phyloP scores from a whole-genome alignment of 2,888 invertebrate species.

The Zygothrica quintamaculata region DNA sequence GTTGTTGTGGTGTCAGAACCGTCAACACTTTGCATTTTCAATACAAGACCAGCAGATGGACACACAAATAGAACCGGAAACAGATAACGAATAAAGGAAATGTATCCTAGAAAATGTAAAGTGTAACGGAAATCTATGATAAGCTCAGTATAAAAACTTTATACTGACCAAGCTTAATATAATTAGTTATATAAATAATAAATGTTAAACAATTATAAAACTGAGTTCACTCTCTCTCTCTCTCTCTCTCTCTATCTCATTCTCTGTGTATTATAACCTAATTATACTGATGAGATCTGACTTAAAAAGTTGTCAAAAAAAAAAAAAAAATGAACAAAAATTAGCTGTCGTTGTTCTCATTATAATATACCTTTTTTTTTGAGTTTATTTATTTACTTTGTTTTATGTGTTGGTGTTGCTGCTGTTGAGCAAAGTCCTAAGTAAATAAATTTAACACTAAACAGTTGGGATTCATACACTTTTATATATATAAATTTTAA shows the following conservation, averaged over 20 bases:
- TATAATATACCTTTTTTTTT: too few relatives aligned
- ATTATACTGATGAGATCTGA: conserved; percentile 35
- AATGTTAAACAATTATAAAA: conserved; percentile 54
- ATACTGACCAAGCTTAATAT: conserved; percentile 26
- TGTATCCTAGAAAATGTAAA: conserved; percentile 27
- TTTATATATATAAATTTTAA: conserved; percentile 28
- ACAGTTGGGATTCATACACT: conserved; percentile 6
- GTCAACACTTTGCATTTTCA: conserved; percentile 49
- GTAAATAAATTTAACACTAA: too few relatives aligned
- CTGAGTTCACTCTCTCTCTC: not conserved
- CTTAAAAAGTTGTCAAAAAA: too few relatives aligned
- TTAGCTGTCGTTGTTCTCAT: too few relatives aligned
- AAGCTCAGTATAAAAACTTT: conserved; percentile 18
- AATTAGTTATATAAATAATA: conserved; percentile 64
- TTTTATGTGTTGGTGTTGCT: too few relatives aligned
- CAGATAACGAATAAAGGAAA: conserved; percentile 40
- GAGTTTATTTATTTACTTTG: too few relatives aligned
- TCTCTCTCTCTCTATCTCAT: too few relatives aligned
- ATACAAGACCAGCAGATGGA: conserved; percentile 1
- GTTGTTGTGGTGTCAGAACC: conserved; percentile 36
- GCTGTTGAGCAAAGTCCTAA: too few relatives aligned
- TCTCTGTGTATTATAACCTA: too few relatives aligned
- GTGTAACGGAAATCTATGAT: conserved; percentile 49
- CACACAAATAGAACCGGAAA: conserved; percentile 29
- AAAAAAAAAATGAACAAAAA: too few relatives aligned